Conservation (phyloP, 2,113 vertebrate genomes). For the Cyrtonyx montezumae region DNA sequence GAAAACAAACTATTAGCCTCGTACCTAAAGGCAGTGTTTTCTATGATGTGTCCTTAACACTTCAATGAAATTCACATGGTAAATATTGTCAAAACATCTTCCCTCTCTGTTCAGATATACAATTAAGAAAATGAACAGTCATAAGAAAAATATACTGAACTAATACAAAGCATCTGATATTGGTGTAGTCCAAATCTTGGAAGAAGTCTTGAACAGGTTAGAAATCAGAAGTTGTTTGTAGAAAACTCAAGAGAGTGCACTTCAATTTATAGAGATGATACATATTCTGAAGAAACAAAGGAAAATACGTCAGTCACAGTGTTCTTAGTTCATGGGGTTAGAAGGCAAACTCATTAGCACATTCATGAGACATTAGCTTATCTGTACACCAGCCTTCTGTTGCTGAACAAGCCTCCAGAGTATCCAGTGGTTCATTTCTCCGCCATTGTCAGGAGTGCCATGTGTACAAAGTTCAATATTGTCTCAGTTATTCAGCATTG, state of each 20-base stretch:
- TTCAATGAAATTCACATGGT: not conserved
- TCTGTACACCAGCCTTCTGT: constrained; percentile 21
- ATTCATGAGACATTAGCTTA: constrained; percentile 48
- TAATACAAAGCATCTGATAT: not conserved
- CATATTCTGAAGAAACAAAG: not conserved
- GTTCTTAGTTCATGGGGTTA: constrained; percentile 13
- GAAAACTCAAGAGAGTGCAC: not conserved
- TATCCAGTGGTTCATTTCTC: constrained; percentile 36
- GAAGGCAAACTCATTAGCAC: constrained; percentile 47
- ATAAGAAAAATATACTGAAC: not conserved
- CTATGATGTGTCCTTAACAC: not conserved
- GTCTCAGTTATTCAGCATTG: constrained; percentile 48
- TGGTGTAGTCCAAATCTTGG: not conserved
- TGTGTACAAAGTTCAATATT: not conserved
- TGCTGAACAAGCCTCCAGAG: constrained; percentile 9
- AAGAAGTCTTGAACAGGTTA: not conserved
- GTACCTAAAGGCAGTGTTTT: not conserved
- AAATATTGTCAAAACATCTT: not conserved
- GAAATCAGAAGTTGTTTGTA: constrained; percentile 4
- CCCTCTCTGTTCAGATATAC: not conserved
- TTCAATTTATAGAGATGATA: constrained; percentile 1
- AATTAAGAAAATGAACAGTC: not conserved
- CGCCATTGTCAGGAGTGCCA: not conserved
- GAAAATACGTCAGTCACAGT: constrained; percentile 23
- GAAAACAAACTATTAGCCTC: not conserved